Percentiles rank a stretch among this genome's conserved stretches.
These are phyloP conservation scores for Elysia crispata DNA, from an alignment of 2,888 invertebrate species.

Conservation along the genomic window DNA sequence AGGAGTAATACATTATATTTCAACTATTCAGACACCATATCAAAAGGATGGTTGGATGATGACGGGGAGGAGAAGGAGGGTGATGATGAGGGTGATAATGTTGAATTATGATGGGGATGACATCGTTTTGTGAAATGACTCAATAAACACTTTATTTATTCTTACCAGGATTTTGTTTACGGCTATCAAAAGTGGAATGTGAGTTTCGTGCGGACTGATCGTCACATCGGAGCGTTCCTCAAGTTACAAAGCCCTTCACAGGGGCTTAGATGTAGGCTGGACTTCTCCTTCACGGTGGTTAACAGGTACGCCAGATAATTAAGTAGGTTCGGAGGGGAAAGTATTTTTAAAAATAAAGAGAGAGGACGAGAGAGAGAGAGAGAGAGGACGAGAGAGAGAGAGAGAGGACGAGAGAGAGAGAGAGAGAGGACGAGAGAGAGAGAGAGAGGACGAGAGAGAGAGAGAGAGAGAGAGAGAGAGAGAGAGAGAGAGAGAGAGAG, in stretches of 20 bases:
- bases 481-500: too few species aligned
- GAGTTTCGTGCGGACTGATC: conserved; percentile 86
- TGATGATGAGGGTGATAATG: neutral
- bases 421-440: too few species aligned
- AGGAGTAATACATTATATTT: too few species aligned
- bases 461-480: too few species aligned
- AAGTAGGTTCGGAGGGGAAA: neutral
- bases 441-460: too few species aligned
- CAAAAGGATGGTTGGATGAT: too few species aligned
- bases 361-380: neutral
- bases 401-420: too few species aligned
- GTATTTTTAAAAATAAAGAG: too few species aligned
- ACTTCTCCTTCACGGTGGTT: conserved; percentile 88
- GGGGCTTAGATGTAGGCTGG: conserved; percentile 87
- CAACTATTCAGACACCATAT: too few species aligned
- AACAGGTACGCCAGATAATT: conserved; percentile 68
- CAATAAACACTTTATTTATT: neutral
- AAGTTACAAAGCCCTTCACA: conserved; percentile 87
- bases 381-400: neutral
- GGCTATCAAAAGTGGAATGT: conserved; percentile 90
- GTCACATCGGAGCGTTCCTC: conserved; percentile 87
- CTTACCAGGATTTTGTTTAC: conserved; percentile 85
- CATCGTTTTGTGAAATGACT: neutral
- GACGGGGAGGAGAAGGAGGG: neutral
- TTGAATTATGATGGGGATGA: neutral